Base-by-base conservation (phyloP, 2,113 vertebrate genomes). In the Mystacornis crossleyi region DNA sequence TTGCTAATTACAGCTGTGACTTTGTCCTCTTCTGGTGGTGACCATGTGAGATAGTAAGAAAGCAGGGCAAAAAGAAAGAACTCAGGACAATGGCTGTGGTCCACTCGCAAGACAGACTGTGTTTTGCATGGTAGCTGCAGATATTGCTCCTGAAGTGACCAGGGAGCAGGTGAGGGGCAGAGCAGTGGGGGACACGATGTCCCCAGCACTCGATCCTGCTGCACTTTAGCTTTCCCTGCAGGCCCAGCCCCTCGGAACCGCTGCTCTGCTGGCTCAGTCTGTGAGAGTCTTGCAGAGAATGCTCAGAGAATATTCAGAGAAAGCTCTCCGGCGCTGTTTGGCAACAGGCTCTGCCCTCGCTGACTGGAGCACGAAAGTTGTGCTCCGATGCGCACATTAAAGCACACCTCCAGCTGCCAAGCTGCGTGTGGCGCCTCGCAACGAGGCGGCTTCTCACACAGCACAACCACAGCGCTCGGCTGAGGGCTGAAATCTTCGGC, bases 391-490 rank as follows among this genome's bases (percentile, higher is more conserved):
- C 12, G 51, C 54, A 38, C 62, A 69, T 34, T 64, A 73, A 86
- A 86, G 66, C 71, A 28, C 54, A 20, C 4, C 17, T 17, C 1
- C 1, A 29, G 57, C 36, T 29, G 48, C 23, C 18, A 28, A 69
- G 73, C 87, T 20, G 16, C 2, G 0, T 19, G 67, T 1, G 43
- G 61, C 14, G 42, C 66, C 82, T 55, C 38, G 60, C 67, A 80
- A 61, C 0, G 1, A 24, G 48, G 14, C 67, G 26, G 62, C 50
- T 93, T 20, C 86, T 36, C 78, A 47, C 62, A 51, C 29, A n/a
- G 8, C 73, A 38, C 36, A 60, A 3, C 5, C 0, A 6, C 79
- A 70, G 5, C 0, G 0, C 29, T 4, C n/a, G 9, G 12, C 6
- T 57, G 45, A 45, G 45, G 28, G 45, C 33, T 50, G 61, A 51